Evolutionary conservation across 2,797 vertebrate genomes (phyloP), one percentile per base, ranked within the genome.

Genomic region (Alectoris magna): DNA sequence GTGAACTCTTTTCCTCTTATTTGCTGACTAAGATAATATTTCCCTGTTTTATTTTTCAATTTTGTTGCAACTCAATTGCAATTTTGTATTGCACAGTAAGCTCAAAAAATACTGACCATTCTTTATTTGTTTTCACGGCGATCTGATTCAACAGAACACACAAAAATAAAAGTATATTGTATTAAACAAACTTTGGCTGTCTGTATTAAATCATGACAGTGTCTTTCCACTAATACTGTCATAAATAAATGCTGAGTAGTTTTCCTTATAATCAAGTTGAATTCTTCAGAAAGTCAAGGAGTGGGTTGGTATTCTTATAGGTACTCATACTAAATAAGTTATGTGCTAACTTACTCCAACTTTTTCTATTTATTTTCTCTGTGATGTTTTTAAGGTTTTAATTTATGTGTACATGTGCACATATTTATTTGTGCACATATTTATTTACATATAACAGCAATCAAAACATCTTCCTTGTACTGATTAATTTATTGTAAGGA

Each of bases 361-460:
- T 74, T 11, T 79, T 94, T 93, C 27, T 74, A 39, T 84, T 88
- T 86, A 48, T 88, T 86, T 79, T 71, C 6, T 14, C 70, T 75
- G 53, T 90, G 11, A 14, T 56, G 31, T 29, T 95, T 84, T 71
- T 70, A 77, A 80, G 60, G 43, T 29, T 55, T 83, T 34, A 64
- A 34, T 77, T 14, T 24, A 13, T 29, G 2, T 31, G 0, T 56
- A 5, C 51, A 4, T 59, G 16, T 64, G 8, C 29, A 10, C 18
- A 21, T 39, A 21, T 51, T 55, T 43, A 24, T 53, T 53, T 63
- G 14, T 70, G 16, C 14, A 6, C 27, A 53, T 38, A 18, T 53
- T 66, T 56, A 16, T 43, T 43, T 66, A 44, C 29, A 48, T 48
- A 13, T 34, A 81, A 39, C 5, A 59, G n/a, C 3, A 70, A 44